Evolutionary conservation across 2,113 vertebrate genomes (phyloP), one percentile per base, ranked within the genome.

Genomic region (Gallinago undulata): DNA sequence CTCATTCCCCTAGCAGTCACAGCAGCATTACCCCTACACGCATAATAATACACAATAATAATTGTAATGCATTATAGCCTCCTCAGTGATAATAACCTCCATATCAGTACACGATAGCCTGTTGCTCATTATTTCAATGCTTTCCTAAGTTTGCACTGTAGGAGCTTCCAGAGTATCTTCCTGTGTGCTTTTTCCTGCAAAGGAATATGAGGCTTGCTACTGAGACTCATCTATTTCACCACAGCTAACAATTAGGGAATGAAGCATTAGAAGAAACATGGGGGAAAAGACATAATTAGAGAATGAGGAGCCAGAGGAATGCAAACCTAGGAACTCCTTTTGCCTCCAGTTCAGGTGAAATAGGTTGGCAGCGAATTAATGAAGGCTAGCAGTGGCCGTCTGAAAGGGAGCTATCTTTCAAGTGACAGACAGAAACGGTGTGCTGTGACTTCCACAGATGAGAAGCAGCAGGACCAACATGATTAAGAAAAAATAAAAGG

Each of bases 401-500:
- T 57, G 50, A 89, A 81, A 91, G 69, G 30, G 50, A 67, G 15
- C 3, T 75, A 5, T 69, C 41, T 76, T 92, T 74, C 50, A 89
- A 89, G 73, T 21, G 68, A 62, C 48, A 83, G 80, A 63, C 74
- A 56, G 37, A 63, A 93, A 78, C 1, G 0, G 25, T 47, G 43
- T 63, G 45, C 66, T 89, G 48, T 66, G 82, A 72, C 50, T 91
- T 91, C 18, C 4, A 66, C 6, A 63, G 68, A 84, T 72, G 73
- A 15, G 30, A 95, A 94, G 89, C 85, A 95, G 76, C 79, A 94
- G 86, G 55, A 92, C 16, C 28, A 87, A 77, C 33, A 62, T 50
- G 76, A 84, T 94, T 68, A 96, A 50, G 77, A 59, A 63, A 93
- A 89, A 95, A 89, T 24, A 63, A 87, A 89, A 93, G 69, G 74